A percentile compares a stretch with the other conserved stretches of the same genome.
Conservation (phyloP, 2,888 invertebrate species). For the Gymnosoma rotundatum region DNA sequence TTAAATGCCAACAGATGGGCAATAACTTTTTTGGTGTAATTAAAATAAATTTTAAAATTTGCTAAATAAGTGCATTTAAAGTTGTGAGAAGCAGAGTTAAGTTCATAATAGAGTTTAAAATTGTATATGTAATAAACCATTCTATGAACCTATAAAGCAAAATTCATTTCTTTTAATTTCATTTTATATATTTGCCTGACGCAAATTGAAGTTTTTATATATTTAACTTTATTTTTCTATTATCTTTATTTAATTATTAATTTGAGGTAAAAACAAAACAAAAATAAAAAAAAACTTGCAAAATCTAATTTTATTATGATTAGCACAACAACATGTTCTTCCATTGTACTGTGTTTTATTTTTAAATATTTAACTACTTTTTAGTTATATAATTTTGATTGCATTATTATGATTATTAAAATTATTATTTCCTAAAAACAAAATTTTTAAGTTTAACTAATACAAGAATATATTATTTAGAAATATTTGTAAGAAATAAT, state of each 20-base stretch:
- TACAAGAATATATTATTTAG: constrained; percentile 32
- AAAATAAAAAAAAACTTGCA: constrained; percentile 50
- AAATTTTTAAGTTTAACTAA: constrained; percentile 46
- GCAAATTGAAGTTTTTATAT: background rate
- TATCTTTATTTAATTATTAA: constrained; percentile 11
- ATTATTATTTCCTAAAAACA: constrained; percentile 45
- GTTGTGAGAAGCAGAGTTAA: constrained; percentile 1
- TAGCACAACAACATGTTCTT: constrained; percentile 68
- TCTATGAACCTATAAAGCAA: background rate
- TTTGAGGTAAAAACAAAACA: constrained; percentile 14
- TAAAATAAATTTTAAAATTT: too few species aligned
- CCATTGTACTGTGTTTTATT: constrained; percentile 69
- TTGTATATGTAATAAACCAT: background rate
- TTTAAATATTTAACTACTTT: constrained; percentile 55
- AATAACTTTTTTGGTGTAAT: too few species aligned
- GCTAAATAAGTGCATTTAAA: constrained; percentile 16
- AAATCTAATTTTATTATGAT: constrained; percentile 62
- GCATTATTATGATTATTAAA: constrained; percentile 4
- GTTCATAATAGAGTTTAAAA: background rate
- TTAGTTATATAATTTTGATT: constrained; percentile 55
- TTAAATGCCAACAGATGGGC: too few species aligned
- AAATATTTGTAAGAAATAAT: constrained; percentile 29
- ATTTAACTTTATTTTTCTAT: background rate
- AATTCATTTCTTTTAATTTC: background rate
- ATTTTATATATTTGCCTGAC: background rate